Evolutionary conservation across 2,888 invertebrate species (phyloP), one percentile per base, ranked within the genome.

Genomic region (Eupithecia abbreviata): DNA sequence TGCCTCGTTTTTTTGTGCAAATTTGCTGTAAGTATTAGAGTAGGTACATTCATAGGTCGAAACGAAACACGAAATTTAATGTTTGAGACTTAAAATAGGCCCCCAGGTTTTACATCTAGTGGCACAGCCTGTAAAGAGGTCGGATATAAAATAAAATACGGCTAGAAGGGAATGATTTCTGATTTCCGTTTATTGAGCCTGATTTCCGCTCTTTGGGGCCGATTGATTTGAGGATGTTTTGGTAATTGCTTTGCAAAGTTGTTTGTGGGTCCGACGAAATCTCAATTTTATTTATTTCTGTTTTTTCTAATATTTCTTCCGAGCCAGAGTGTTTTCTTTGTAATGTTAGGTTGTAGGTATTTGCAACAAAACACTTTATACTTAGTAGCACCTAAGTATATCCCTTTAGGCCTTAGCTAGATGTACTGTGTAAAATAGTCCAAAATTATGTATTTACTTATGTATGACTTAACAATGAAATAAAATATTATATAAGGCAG

Each of bases 171-270:
- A 74, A 82, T 81, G 79, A 82, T 82, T 82, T 81, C 81, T 80
- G 80, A 81, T 82, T 81, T 82, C 80, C 82, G 80, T 80, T 81
- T 79, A 81, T 79, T 80, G 79, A 76, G 77, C 78, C 43, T 68
- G 67, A 68, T 45, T 68, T 68, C 67, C 67, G 78, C 77, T 69
- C 71, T 79, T 80, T 77, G 76, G 77, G 77, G 77, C 67, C 77
- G 80, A 78, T 81, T 80, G 78, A 80, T 79, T 80, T 79, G 80
- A 81, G 76, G 74, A 79, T 77, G 82, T 81, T 82, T 81, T 72
- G 76, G 78, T 78, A 74, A 78, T 78, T 78, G 78, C 74, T 72
- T 78, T 72, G 69, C 72, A 65, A 74, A 72, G 78, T 67, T 58
- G 77, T 71, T 77, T 80, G 73, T 73, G 13, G 65, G 69, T 78